Percentiles rank a stretch among this genome's conserved stretches.
phyloP scores from a whole-genome alignment of 2,113 vertebrate genomes.

The Myodes glareolus region DNA sequence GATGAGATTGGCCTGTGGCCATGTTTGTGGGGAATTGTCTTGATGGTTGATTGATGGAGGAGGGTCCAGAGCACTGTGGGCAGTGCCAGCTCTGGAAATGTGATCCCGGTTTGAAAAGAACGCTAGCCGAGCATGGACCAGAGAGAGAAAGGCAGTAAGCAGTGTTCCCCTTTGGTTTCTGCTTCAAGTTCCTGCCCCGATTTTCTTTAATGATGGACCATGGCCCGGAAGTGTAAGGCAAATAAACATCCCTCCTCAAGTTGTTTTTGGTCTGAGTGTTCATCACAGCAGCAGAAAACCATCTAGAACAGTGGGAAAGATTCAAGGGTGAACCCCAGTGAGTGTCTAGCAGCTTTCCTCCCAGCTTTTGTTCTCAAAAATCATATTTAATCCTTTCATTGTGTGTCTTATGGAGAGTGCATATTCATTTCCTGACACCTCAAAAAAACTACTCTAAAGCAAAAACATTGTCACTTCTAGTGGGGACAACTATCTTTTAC shows the following conservation, averaged over 20 bases:
- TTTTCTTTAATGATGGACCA: not conserved
- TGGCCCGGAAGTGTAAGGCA: not conserved
- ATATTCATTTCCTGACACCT: not conserved
- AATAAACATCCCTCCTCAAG: not conserved
- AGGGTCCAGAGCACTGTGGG: not conserved
- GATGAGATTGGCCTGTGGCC: not conserved
- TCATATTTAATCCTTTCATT: not conserved
- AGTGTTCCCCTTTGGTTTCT: not conserved
- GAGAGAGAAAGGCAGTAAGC: not conserved
- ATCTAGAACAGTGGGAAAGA: not conserved
- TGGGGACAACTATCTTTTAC: not conserved
- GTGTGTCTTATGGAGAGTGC: not conserved
- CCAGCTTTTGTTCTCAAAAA: not conserved
- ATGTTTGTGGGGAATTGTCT: not conserved
- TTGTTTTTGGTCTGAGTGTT: not conserved
- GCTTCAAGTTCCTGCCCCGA: not conserved
- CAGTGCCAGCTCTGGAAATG: not conserved
- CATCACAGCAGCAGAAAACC: not conserved
- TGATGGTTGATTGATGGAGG: not conserved
- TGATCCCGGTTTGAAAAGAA: not conserved
- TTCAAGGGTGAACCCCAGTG: accelerated
- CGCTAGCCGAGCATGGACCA: not conserved
- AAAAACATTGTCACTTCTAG: not conserved
- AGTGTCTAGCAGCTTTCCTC: not conserved
- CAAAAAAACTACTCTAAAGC: not conserved